Conservation (phyloP, 2,797 vertebrate genomes). For the Anomalospiza imberbis region DNA sequence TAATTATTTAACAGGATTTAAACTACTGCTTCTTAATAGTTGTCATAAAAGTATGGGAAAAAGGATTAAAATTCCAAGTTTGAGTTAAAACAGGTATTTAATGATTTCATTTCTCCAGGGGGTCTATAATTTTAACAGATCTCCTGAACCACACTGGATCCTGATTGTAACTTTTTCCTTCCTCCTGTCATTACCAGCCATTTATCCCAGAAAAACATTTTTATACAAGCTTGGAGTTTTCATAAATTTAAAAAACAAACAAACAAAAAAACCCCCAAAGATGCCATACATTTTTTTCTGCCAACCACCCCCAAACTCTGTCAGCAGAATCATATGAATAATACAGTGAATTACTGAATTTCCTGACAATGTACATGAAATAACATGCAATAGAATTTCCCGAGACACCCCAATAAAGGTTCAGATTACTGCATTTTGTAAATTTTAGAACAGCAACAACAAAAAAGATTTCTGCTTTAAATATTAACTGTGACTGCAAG, state of each 20-base stretch:
- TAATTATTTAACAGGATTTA: background rate
- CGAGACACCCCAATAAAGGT: background rate
- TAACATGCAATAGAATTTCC: background rate
- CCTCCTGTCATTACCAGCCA: background rate
- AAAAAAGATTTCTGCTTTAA: background rate
- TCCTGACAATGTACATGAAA: background rate
- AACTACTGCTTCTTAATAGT: background rate
- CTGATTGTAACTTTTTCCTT: background rate
- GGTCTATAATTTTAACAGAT: background rate
- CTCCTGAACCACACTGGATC: background rate
- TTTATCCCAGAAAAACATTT: background rate
- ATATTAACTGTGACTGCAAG: background rate
- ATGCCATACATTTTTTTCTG: background rate
- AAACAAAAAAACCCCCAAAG: background rate
- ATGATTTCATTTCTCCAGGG: background rate
- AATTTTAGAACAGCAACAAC: background rate
- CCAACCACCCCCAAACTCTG: background rate
- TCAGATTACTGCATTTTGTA: background rate
- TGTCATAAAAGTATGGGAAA: background rate
- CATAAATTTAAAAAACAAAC: background rate
- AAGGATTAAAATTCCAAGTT: background rate
- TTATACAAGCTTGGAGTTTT: background rate
- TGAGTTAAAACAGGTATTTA: background rate
- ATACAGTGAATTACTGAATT: background rate
- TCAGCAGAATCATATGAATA: background rate